These are phyloP conservation scores for Automeris io DNA, from an alignment of 2,888 invertebrate genomes.

Conservation along the genomic window DNA sequence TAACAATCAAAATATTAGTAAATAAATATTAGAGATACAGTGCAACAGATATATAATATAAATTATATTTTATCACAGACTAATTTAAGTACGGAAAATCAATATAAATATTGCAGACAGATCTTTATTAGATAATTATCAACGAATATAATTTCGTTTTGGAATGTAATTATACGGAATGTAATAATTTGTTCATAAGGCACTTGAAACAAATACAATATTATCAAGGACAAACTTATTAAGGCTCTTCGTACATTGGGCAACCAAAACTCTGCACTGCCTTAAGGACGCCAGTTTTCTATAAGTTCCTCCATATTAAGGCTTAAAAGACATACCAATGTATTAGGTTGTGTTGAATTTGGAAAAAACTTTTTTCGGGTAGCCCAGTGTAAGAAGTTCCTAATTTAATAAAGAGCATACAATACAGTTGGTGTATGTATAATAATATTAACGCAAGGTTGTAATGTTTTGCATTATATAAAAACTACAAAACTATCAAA, in stretches of 20 bases:
- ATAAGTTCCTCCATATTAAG: too few relatives aligned
- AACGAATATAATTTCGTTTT: slow-evolving; percentile 16
- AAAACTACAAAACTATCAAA: slow-evolving; percentile 54
- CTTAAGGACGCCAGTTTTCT: too few relatives aligned
- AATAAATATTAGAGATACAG: slow-evolving; percentile 21
- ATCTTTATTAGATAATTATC: neutral
- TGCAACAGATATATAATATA: slow-evolving; percentile 19
- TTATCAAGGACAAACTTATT: too few relatives aligned
- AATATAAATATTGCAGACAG: slow-evolving; percentile 4
- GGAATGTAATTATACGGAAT: slow-evolving; percentile 63
- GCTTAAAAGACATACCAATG: too few relatives aligned
- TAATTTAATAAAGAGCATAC: too few relatives aligned
- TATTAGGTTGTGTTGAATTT: too few relatives aligned
- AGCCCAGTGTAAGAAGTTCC: too few relatives aligned
- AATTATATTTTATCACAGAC: slow-evolving; percentile 56
- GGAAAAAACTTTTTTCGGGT: too few relatives aligned
- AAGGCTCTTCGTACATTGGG: too few relatives aligned
- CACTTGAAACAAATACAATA: slow-evolving; percentile 73
- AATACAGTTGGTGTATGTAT: too few relatives aligned
- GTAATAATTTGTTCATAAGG: slow-evolving; percentile 70
- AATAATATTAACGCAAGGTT: too few relatives aligned
- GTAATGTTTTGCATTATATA: slow-evolving; percentile 18
- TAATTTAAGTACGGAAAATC: slow-evolving; percentile 53
- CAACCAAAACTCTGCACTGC: too few relatives aligned
- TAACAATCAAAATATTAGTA: slow-evolving; percentile 15